Base-by-base conservation (phyloP, 2,797 vertebrate genomes). In the Thripadectes ignobilis region DNA sequence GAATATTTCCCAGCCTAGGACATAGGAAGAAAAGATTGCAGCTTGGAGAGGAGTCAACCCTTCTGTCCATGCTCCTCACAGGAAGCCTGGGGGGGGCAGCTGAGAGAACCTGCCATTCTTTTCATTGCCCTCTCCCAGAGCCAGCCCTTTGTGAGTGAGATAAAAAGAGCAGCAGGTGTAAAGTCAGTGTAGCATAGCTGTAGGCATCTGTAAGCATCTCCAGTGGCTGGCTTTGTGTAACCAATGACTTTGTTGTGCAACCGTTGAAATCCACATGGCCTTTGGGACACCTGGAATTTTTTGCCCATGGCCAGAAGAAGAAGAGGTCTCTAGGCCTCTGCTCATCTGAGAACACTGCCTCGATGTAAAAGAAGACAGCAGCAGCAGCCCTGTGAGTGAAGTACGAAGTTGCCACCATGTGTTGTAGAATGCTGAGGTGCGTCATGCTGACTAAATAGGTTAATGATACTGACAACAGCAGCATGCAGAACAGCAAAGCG, bases 361-460 rank as follows among this genome's bases (percentile, higher is more conserved):
- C 0, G 0, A 9, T 2, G 5, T 49, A 14, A 8, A 48, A 51
- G 57, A 51, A 46, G 49, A 27, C 23, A 10, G 19, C 12, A 30
- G 36, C 32, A 78, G 51, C 43, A 69, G 39, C 71, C 24, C 49
- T 67, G 23, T 2, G 4, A 49, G 19, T 29, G 38, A 84, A 69
- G 21, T 14, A 41, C 9, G 5, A 43, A 68, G n/a, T 69, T 45
- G 55, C 29, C 29, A 36, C 21, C 30, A 13, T 2, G 1, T 17
- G 16, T 62, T 76, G 58, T 49, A 87, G 62, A 85, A 78, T 0
- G 0, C 12, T 63, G 48, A 88, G 34, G 41, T 61, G 34, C 19
- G 14, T 73, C 71, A 85, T 63, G 38, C 27, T 87, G 52, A 63
- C 34, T 45, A 39, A 89, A 73, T 4, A 87, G 34, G 10, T 62